Percentiles rank a stretch among this genome's conserved stretches.
Conservation (phyloP, 2,888 invertebrate species). For the Ferrisia virgata region DNA sequence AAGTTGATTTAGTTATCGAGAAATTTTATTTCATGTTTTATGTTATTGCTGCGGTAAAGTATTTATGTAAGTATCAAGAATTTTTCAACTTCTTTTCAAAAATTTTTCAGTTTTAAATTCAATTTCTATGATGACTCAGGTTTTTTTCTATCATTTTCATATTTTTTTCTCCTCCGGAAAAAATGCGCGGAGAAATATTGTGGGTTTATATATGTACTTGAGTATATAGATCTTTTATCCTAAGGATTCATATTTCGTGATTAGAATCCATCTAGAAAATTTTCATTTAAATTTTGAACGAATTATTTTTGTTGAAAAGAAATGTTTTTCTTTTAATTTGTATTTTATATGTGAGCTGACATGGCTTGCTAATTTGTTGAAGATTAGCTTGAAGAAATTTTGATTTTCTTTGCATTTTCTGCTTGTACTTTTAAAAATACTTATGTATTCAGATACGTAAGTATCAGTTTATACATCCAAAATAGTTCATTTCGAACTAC, state of each 20-base stretch:
- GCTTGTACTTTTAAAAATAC: background rate
- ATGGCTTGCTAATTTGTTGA: background rate
- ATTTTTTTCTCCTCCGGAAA: background rate
- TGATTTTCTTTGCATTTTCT: background rate
- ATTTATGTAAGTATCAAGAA: background rate
- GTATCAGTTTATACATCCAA: background rate
- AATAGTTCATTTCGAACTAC: no score
- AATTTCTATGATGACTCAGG: background rate
- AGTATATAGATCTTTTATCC: no score
- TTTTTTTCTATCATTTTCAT: background rate
- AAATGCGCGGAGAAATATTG: background rate
- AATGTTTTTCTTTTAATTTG: no score
- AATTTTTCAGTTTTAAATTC: background rate
- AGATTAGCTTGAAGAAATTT: background rate
- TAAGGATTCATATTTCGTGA: no score
- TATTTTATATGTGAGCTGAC: background rate
- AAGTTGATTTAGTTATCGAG: background rate
- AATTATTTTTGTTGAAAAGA: background rate
- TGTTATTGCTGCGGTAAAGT: background rate
- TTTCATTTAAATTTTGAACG: no score
- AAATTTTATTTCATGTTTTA: background rate
- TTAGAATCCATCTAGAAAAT: no score
- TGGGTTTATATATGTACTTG: no score
- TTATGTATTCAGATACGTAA: background rate
- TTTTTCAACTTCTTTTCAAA: constrained; percentile 4